Base-by-base conservation (phyloP, 2,113 vertebrate genomes). In the Xiphophorus maculatus region DNA sequence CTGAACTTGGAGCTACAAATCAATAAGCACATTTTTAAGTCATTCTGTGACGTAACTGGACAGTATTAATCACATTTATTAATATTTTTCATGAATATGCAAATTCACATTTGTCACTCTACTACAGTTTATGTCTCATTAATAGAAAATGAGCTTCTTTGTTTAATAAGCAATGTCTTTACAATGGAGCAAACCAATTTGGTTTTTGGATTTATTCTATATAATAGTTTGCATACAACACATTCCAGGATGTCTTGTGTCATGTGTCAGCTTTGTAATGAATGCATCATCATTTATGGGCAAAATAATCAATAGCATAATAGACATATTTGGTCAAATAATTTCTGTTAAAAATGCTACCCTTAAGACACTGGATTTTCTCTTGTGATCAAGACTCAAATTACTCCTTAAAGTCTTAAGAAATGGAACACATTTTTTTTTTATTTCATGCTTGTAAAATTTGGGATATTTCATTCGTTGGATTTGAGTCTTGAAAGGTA, bases 21-120 rank as follows among this genome's bases (percentile, higher is more conserved):
- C 22, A 58, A 58, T 25, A 2, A 58, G 7, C 79, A 76, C 65
- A 79, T 81, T 89, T 63, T 73, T 79, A 83, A 87, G 75, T 91
- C 81, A 84, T 82, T 89, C 85, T 91, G 86, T 93, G 92, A 90
- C 84, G 91, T 82, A 80, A 83, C 84, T 89, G 86, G 77, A 91
- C 93, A 84, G 84, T 92, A 95, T 94, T 95, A 95, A 95, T 95
- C 94, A 94, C 91, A 92, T 90, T 91, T 91, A 92, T 94, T 93
- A 87, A 81, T 71, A 5, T 88, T 95, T 94, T 94, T 94, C 94
- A 94, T 95, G 94, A 94, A 94, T 92, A 95, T 95, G 94, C 93
- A 94, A 94, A 94, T 94, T 75, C 73, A 77, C 84, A 92, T 93
- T 92, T 90, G 86, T 89, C 85, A 92, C 94, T 94, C 93, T 93